Base-by-base conservation (phyloP, 2,888 invertebrate genomes). In the Epinotia bilunana region DNA sequence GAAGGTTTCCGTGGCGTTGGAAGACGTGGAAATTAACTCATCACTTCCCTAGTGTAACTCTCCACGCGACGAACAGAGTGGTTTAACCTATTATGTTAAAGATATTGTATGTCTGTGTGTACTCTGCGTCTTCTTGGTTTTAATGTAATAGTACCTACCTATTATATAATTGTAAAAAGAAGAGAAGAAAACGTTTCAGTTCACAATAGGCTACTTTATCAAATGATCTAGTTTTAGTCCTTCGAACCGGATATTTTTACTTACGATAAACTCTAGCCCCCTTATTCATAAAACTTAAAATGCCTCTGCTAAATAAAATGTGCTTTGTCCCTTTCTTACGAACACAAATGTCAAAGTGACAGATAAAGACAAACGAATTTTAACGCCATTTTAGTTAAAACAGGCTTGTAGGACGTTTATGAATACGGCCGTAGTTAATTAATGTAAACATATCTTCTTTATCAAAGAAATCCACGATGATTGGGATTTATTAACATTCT, bases 1-100 rank as follows among this genome's bases (percentile, higher is more conserved):
- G 73, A 74, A 74, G 74, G 74, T 71, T 74, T 58, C 39, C 55
- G 68, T 55, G 70, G 60, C 64, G 43, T 74, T 74, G 70, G 43
- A 49, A 65, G 23, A 33, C 55, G 64, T 64, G 65, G 70, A 74
- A 74, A 71, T 43, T 60, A 16, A 65, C 60, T 49, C 58, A 58
- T 60, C 61, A 70, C 60, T 74, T 74, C 39, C 46, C 23, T 58
- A 39, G 13, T 63, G 62, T 63, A 58, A 49, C 28, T 4, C n/a
- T 23, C 64, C 9, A 49, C 53, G 53, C 33, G 28, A 65, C 46
- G 5, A 9, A 62, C 2, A n/a, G 5, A 23, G 57, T 9, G 20
- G 57, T 57, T 57, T 18, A 57, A 57, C 18, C 57, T 57, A 20
- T 57, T 39, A 9, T 9, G 39, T 39, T 9, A 2, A 39, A 39